Conservation (phyloP, 1,140 invertebrate species). For the Solenopsis invicta region DNA sequence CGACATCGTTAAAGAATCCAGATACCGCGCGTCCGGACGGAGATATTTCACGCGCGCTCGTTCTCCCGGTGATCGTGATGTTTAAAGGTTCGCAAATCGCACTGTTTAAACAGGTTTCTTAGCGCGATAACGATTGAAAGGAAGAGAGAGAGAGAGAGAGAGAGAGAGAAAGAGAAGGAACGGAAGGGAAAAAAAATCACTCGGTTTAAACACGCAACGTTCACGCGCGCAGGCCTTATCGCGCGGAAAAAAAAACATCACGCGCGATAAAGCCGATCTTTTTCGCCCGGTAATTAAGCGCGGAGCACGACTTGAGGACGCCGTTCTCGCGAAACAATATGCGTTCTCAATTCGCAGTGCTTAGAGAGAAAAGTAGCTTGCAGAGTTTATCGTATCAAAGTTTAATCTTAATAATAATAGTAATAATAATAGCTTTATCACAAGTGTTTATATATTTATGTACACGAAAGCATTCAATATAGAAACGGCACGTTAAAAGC, state of each 20-base stretch:
- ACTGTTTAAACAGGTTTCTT: constrained; percentile 26
- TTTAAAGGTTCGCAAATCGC: constrained; percentile 33
- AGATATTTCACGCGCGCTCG: constrained; percentile 10
- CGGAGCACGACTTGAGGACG: not conserved
- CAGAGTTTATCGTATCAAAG: not conserved
- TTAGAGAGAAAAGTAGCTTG: not conserved
- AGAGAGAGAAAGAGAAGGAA: not conserved
- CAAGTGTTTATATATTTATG: too few relatives aligned
- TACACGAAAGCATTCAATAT: too few relatives aligned
- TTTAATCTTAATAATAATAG: not conserved
- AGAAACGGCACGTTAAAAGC: too few relatives aligned
- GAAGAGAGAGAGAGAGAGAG: not conserved
- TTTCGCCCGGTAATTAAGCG: constrained; percentile 55
- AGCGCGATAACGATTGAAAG: constrained; percentile 35
- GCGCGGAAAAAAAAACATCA: constrained; percentile 53
- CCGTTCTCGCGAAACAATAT: constrained; percentile 32
- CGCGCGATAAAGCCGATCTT: constrained; percentile 52
- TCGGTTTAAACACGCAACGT: constrained; percentile 35
- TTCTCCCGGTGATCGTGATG: not conserved
- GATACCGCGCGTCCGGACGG: not conserved
- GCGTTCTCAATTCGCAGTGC: not conserved
- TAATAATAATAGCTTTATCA: too few relatives aligned
- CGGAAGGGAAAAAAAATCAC: constrained; percentile 32
- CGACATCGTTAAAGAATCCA: constrained; percentile 24
- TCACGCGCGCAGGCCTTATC: constrained; percentile 65